A percentile compares a stretch with the other conserved stretches of the same genome.
Evolutionary conservation across 2,797 vertebrate species (phyloP).

Genomic region (Myotis findleyi): DNA sequence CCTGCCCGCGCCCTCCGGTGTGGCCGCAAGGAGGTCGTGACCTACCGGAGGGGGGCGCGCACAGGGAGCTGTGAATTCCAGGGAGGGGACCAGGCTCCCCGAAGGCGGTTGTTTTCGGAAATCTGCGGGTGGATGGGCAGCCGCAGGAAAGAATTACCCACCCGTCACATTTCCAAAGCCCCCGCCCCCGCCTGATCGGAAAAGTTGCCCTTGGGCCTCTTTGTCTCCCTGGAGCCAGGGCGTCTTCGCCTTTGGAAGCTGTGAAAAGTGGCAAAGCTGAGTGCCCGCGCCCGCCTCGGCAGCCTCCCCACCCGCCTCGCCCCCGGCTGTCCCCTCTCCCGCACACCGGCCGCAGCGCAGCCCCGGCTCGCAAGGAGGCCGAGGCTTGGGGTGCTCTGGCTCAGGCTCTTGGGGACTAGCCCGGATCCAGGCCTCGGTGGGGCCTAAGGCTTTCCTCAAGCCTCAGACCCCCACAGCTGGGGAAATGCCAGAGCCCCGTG

Average conservation of each 20-base stretch:
- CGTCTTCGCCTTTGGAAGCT: not conserved
- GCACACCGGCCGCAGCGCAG: not conserved
- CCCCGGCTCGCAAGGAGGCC: not conserved
- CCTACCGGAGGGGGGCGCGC: too few species aligned
- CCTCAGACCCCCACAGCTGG: not conserved
- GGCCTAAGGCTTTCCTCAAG: not conserved
- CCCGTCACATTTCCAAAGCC: not conserved
- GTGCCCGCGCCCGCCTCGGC: not conserved
- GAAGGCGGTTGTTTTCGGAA: not conserved
- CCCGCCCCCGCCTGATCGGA: not conserved
- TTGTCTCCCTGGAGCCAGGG: not conserved
- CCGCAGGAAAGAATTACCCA: not conserved
- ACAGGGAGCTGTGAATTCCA: not conserved
- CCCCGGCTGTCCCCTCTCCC: accelerated
- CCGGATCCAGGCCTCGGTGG: not conserved
- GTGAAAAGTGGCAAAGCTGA: not conserved
- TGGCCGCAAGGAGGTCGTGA: not conserved
- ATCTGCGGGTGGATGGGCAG: not conserved
- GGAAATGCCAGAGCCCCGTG: not conserved
- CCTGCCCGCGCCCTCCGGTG: not conserved
- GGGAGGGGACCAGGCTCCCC: not conserved
- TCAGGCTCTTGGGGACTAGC: not conserved
- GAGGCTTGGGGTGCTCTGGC: too few species aligned
- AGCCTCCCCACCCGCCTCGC: not conserved
- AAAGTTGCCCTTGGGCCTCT: not conserved